These are phyloP conservation scores for Rhineura floridana DNA, from an alignment of 2,113 vertebrate species.

Conservation along the genomic window DNA sequence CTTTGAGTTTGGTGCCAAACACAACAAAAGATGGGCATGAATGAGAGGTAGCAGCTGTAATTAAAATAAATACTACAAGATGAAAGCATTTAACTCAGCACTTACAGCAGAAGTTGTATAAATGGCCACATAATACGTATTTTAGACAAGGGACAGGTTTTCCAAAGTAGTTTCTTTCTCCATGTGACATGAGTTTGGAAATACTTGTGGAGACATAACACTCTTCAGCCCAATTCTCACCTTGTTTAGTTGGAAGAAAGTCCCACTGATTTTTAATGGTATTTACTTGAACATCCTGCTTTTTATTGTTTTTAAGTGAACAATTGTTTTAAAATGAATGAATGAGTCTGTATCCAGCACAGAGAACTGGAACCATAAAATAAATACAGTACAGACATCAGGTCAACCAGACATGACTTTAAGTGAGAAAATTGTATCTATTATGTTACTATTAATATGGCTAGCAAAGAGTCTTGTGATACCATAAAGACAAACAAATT, in stretches of 20 bases:
- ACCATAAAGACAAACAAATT: too few species aligned
- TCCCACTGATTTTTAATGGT: background rate
- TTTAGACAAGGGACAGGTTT: background rate
- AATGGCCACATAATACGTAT: background rate
- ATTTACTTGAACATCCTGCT: background rate
- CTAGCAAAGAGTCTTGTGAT: too few species aligned
- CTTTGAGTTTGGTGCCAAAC: background rate
- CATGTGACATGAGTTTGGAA: background rate
- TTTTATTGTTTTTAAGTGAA: background rate
- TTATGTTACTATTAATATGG: background rate
- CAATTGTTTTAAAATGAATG: background rate
- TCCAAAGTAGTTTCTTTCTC: background rate
- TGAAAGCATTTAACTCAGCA: background rate
- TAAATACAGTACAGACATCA: background rate
- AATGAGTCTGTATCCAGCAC: background rate
- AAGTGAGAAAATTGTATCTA: background rate
- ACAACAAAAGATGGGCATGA: background rate
- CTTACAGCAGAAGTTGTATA: background rate
- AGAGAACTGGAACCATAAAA: background rate
- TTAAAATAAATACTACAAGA: background rate
- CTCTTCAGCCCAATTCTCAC: background rate
- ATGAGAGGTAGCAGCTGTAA: background rate
- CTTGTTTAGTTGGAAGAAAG: background rate
- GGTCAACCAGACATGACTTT: background rate
- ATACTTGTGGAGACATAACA: background rate